These are phyloP conservation scores for Cinclus cinclus DNA, from an alignment of 2,113 vertebrate genomes.

Conservation along the genomic window DNA sequence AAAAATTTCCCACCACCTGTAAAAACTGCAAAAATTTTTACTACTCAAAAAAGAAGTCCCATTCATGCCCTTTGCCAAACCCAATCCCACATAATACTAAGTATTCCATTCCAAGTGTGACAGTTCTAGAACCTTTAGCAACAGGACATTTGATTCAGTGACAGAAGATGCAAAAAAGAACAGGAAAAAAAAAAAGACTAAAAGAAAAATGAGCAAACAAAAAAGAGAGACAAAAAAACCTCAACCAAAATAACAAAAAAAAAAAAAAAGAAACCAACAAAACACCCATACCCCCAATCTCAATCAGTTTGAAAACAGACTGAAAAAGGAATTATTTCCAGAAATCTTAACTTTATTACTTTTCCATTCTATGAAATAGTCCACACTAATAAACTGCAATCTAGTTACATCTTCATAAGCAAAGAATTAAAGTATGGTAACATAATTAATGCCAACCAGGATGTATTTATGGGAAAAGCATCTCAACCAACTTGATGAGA, in stretches of 20 bases:
- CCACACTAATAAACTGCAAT: background rate
- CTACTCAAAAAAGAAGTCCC: background rate
- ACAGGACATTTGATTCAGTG: background rate
- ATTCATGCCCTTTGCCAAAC: background rate
- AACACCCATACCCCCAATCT: background rate
- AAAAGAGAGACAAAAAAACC: background rate
- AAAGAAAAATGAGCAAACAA: background rate
- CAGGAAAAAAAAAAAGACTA: background rate
- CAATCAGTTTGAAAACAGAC: background rate
- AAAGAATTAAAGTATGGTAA: conserved; percentile 11
- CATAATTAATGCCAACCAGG: background rate
- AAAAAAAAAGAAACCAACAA: background rate
- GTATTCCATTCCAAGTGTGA: background rate
- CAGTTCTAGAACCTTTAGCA: background rate
- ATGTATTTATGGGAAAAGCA: background rate
- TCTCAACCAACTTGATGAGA: background rate
- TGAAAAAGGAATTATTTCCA: background rate
- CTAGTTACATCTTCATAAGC: background rate
- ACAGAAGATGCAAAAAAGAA: background rate
- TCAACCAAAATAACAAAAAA: background rate
- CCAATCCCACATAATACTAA: background rate
- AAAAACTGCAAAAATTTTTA: background rate
- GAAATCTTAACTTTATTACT: background rate
- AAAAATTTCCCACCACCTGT: background rate
- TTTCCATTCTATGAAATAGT: background rate